Evolutionary conservation across 2,113 vertebrate species (phyloP).

Genomic region (Agelaius tricolor): DNA sequence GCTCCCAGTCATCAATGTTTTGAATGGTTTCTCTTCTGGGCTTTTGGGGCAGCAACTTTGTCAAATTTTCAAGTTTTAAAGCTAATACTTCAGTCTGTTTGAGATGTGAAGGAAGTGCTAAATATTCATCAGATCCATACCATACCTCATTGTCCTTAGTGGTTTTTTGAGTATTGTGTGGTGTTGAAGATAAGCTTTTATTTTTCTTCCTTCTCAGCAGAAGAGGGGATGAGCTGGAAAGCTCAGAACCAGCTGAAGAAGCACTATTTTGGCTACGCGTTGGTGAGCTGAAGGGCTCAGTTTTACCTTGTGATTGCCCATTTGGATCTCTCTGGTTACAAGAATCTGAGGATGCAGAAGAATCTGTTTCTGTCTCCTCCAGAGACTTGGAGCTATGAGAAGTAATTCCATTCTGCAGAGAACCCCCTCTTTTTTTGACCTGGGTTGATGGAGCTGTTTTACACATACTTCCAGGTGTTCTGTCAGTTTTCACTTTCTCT

Average conservation of each 20-base stretch:
- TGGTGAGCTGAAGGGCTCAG: conserved; percentile 51
- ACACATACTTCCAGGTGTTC: neutral
- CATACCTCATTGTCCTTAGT: conserved; percentile 75
- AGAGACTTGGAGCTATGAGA: neutral
- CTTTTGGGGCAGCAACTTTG: conserved; percentile 85
- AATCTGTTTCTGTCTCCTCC: conserved; percentile 62
- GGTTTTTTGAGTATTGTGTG: conserved; percentile 3
- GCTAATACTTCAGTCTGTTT: conserved; percentile 91
- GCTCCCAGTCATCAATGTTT: conserved; percentile 96
- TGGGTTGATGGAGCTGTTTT: neutral
- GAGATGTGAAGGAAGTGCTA: conserved; percentile 93
- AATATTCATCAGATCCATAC: conserved; percentile 96
- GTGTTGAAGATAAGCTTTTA: conserved; percentile 43
- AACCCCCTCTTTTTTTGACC: neutral
- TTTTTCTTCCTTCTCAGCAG: conserved; percentile 51
- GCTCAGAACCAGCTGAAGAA: conserved; percentile 67
- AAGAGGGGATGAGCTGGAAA: conserved; percentile 31
- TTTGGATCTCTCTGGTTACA: conserved; percentile 16
- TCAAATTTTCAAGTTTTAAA: conserved; percentile 89
- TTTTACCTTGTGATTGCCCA: conserved; percentile 20
- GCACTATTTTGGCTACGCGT: conserved; percentile 25
- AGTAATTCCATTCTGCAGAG: conserved; percentile 36
- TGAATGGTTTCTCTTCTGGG: conserved; percentile 79
- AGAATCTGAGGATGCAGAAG: conserved; percentile 55
- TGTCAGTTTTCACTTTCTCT: conserved; percentile 38